Conservation (phyloP, 2,888 invertebrate species). For the Stenotaenia linearis region DNA sequence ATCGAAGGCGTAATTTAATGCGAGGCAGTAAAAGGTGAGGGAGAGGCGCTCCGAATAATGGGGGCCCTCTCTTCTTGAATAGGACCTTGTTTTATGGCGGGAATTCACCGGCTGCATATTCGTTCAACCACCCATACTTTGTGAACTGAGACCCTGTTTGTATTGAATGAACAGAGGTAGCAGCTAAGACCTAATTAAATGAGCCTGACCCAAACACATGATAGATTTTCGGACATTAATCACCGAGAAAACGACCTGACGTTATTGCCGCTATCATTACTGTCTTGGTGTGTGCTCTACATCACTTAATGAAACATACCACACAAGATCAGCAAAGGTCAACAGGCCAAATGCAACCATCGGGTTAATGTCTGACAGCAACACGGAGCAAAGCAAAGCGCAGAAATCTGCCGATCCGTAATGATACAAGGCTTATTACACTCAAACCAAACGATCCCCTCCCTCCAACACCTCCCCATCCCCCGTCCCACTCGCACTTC, state of each 20-base stretch:
- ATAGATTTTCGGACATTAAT: constrained; percentile 26
- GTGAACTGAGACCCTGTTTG: background rate
- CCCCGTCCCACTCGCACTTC: background rate
- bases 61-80: background rate
- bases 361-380: constrained; percentile 15
- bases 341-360: constrained; percentile 7
- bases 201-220: constrained; percentile 12
- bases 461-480: background rate
- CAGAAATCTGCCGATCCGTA: constrained; percentile 11
- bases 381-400: background rate
- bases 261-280: constrained; percentile 17
- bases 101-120: constrained; percentile 22
- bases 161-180: constrained; percentile 2
- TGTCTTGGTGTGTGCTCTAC: constrained; percentile 10
- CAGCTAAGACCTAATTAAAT: constrained; percentile 19
- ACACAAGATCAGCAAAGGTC: constrained; percentile 8
- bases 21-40: constrained; percentile 17
- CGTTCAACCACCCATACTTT: background rate
- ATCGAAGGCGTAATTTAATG: constrained; percentile 26
- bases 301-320: constrained; percentile 26
- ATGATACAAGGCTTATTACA: constrained; percentile 16
- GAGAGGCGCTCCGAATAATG: constrained; percentile 12
- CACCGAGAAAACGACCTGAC: constrained; percentile 21
- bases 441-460: background rate
- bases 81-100: constrained; percentile 20